phyloP scores from a whole-genome alignment of 2,888 invertebrate species.

The Gasteruption jaculator region DNA sequence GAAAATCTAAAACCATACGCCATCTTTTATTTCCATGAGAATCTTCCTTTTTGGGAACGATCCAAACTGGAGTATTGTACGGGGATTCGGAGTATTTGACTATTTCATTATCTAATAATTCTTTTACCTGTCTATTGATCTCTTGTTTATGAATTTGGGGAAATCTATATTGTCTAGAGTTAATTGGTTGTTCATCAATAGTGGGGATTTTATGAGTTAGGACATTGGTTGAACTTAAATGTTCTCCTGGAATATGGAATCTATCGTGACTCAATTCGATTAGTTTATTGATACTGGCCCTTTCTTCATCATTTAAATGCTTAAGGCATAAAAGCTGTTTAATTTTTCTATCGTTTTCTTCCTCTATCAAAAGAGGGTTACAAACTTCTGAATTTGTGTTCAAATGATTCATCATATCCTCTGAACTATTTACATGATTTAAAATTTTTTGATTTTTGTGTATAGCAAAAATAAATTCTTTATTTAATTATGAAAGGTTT shows the following conservation, averaged over 20 bases:
- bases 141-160: constrained; percentile 18
- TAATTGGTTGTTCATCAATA: constrained; percentile 7
- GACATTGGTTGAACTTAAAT: neutral
- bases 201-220: constrained; percentile 7
- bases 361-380: no score
- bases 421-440: no score
- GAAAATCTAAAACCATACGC: constrained; percentile 18
- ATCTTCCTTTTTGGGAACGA: constrained; percentile 23
- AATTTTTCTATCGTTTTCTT: constrained; percentile 1
- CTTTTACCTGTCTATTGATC: constrained; percentile 15
- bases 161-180: constrained; percentile 15
- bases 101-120: constrained; percentile 15
- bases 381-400: no score
- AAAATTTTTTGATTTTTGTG: no score
- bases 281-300: neutral
- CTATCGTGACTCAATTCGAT: constrained; percentile 8
- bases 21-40: constrained; percentile 18
- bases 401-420: no score
- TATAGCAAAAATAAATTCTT: no score
- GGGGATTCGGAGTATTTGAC: constrained; percentile 16
- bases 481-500: no score
- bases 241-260: constrained; percentile 4
- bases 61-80: constrained; percentile 19
- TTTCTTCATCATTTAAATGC: constrained; percentile 6
- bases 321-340: neutral